A percentile compares a stretch with the other conserved stretches of the same genome.
Evolutionary conservation across 2,797 vertebrate species (phyloP).

Genomic region (Iguana delicatissima): DNA sequence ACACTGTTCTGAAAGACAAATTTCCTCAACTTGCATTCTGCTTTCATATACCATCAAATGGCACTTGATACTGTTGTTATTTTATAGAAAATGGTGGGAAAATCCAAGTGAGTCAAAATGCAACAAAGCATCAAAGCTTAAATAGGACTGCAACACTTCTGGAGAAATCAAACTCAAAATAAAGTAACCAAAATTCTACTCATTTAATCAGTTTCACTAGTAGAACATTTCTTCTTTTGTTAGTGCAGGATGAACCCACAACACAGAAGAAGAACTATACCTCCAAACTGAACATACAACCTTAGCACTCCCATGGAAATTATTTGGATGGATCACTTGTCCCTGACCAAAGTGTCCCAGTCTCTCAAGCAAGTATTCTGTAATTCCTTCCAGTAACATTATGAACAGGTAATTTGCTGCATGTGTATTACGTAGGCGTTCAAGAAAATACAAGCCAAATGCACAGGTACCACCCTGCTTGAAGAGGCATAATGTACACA

Average conservation of each 20-base stretch:
- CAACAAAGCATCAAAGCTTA: not conserved
- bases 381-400: not conserved
- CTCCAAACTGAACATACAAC: not conserved
- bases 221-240: not conserved
- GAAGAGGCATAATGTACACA: not conserved
- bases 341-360: not conserved
- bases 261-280: not conserved
- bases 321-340: not conserved
- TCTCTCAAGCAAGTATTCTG: not conserved
- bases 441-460: not conserved
- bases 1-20: not conserved
- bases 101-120: conserved; percentile 4
- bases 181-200: not conserved
- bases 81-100: not conserved
- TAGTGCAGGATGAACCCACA: not conserved
- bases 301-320: conserved; percentile 5
- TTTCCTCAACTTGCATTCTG: not conserved
- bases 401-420: not conserved
- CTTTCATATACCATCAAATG: not conserved
- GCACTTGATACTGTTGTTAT: not conserved
- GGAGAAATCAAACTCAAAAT: not conserved
- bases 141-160: not conserved
- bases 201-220: not conserved
- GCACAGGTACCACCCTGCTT: not conserved
- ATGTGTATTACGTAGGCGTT: not conserved